Evolutionary conservation across 1,140 invertebrate genomes (phyloP).

Genomic region (Scaptomyza pallida): DNA sequence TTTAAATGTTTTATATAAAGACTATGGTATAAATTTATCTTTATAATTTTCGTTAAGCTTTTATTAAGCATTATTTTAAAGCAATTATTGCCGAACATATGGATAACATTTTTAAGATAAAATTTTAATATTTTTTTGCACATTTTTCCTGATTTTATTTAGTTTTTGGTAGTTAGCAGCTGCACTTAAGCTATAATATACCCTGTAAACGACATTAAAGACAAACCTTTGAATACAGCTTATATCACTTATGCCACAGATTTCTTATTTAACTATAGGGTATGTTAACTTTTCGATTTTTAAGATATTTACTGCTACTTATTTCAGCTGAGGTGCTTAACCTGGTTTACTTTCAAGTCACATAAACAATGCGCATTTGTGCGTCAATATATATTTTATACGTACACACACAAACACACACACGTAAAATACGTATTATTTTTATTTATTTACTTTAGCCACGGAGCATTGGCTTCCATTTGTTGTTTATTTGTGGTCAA

Average conservation of each 20-base stretch:
- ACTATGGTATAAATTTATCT: no score
- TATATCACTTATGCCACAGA: no score
- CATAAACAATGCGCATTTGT: constrained; percentile 1
- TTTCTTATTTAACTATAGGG: not conserved
- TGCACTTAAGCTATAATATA: not conserved
- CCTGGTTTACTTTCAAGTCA: constrained; percentile 44
- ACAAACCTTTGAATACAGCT: no score
- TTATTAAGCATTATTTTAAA: no score
- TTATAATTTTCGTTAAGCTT: no score
- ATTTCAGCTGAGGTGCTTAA: constrained; percentile 26
- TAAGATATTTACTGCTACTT: not conserved
- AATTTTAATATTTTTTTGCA: no score
- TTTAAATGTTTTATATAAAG: no score
- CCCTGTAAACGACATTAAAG: no score
- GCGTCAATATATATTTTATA: constrained; percentile 9
- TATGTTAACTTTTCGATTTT: not conserved
- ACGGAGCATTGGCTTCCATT: constrained; percentile 26
- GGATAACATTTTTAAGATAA: no score
- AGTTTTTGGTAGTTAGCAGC: not conserved
- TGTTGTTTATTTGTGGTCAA: constrained; percentile 46
- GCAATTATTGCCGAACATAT: no score
- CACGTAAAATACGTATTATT: not conserved
- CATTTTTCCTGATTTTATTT: no score
- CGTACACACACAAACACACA: no score
- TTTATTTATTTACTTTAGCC: constrained; percentile 37